Base-by-base conservation (phyloP, 2,113 vertebrate genomes). In the Cercocebus atys region DNA sequence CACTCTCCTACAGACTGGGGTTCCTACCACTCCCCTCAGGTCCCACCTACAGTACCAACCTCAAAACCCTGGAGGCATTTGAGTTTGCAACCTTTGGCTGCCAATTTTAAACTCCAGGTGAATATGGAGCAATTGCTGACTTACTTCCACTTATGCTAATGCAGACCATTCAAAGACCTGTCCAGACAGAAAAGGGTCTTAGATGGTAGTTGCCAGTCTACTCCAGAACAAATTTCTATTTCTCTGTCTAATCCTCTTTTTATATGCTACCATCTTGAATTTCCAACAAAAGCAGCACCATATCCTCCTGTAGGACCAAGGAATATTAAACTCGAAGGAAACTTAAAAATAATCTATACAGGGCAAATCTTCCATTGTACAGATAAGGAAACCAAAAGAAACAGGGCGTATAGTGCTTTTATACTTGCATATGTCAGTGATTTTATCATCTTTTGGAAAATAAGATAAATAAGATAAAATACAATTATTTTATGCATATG, bases 381-480 rank as follows among this genome's bases (percentile, higher is more conserved):
- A 92, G 30, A 75, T 30, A 52, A 93, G 17, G 38, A 95, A 86
- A 86, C 64, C 32, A n/a, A 95, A 81, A 79, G 52, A 90, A 83
- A 87, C 38, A 96, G 30, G 43, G 38, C 13, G 52, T 50, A 76
- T 38, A 72, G 30, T 85, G 35, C 40, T 70, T 91, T 92, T 72
- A 93, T 57, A 76, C 35, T 86, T 89, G 17, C 11, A 4, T 73
- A 16, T 85, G 50, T 86, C 30, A 27, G 7, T 50, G 66, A 95
- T 55, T 97, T 92, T 43, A 75, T 66, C 40, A 70, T 55, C 27
- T 61, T 38, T 81, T 91, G 22, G 59, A 72, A 88, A 96, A 83
- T 82, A 75, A 72, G 86, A 66, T 89, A 73, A 95, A 88, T 82
- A 75, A 72, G 81, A 73, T 85, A 79, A 93, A 88, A 50, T 66